Evolutionary conservation across 1,140 invertebrate species (phyloP).

Genomic region (Fopius arisanus): DNA sequence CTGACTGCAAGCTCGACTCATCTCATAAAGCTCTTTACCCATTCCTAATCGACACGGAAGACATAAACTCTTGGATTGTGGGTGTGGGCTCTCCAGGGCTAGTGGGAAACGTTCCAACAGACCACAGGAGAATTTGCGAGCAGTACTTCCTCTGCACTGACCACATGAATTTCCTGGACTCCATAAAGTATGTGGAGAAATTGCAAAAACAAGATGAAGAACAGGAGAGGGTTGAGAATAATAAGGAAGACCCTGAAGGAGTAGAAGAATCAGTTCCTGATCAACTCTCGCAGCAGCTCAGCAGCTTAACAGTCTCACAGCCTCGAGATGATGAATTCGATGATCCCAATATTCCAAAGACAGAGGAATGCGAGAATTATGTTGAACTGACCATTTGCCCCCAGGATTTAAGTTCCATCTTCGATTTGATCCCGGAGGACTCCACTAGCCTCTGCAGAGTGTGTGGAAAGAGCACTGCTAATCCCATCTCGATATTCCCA

Average conservation of each 20-base stretch:
- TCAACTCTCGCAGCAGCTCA: not conserved
- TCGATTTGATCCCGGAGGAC: not conserved
- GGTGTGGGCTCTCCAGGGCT: not conserved
- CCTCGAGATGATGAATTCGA: not conserved
- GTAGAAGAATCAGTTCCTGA: not conserved
- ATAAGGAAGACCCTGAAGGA: not conserved
- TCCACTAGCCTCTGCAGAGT: not conserved
- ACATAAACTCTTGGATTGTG: not conserved
- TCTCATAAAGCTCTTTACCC: not conserved
- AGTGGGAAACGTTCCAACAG: not conserved
- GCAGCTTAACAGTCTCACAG: not conserved
- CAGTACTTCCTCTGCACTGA: not conserved
- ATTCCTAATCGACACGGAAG: not conserved
- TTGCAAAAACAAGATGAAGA: not conserved
- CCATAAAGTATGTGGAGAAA: not conserved
- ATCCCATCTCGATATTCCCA: not conserved
- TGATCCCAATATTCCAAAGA: not conserved
- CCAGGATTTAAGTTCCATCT: not conserved
- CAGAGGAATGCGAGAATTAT: not conserved
- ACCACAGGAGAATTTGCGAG: not conserved
- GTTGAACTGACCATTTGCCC: not conserved
- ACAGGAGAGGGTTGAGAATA: not conserved
- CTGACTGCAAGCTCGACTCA: not conserved
- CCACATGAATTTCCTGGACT: not conserved
- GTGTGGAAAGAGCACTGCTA: not conserved